These are phyloP conservation scores for Lucinisca nassula DNA, from an alignment of 2,888 invertebrate species.

Conservation along the genomic window DNA sequence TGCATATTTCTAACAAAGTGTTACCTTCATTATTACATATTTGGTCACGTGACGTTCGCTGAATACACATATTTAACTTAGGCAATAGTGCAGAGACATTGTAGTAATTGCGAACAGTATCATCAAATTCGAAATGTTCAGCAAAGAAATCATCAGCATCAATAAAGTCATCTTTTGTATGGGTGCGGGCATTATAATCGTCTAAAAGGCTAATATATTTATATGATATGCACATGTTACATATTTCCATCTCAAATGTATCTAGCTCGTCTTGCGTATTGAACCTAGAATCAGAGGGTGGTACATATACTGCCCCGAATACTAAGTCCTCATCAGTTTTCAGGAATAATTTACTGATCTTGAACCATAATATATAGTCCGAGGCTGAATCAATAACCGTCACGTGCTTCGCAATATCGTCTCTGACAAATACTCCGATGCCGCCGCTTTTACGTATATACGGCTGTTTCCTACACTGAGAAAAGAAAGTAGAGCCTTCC, in stretches of 20 bases:
- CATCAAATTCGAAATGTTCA: background rate
- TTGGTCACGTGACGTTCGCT: background rate
- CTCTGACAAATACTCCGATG: constrained; percentile 10
- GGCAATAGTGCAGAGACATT: background rate
- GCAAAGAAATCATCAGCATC: background rate
- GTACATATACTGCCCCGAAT: background rate
- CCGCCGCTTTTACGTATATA: background rate
- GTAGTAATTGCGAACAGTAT: background rate
- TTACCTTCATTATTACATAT: background rate
- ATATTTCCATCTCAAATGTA: background rate
- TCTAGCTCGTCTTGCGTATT: background rate
- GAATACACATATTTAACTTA: background rate
- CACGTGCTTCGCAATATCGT: background rate
- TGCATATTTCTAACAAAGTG: background rate
- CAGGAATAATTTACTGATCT: background rate
- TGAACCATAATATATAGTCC: constrained; percentile 19
- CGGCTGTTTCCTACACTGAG: constrained; percentile 4
- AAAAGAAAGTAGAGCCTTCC: background rate
- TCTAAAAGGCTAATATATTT: background rate
- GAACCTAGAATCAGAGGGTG: background rate
- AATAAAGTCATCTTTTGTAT: background rate
- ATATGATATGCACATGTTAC: background rate
- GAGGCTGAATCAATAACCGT: background rate
- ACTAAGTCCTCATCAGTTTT: background rate
- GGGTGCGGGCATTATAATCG: background rate